phyloP scores from a whole-genome alignment of 2,113 vertebrate species.

The Machaerirhynchus nigripectus region DNA sequence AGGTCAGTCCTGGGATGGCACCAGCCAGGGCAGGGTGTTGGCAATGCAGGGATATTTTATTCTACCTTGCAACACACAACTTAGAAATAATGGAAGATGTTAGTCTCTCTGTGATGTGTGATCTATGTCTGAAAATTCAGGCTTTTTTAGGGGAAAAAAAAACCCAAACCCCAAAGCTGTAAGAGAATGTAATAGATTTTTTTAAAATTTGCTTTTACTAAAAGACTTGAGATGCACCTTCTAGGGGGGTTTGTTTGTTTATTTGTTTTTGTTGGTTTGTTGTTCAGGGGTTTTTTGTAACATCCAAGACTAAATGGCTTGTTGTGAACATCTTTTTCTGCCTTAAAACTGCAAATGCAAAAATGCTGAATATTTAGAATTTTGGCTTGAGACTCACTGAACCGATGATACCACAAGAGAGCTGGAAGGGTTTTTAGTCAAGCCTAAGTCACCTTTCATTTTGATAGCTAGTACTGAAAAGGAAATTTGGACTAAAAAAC shows the following conservation, averaged over 20 bases:
- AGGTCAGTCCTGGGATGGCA: background rate
- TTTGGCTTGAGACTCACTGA: background rate
- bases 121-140: background rate
- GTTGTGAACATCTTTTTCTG: background rate
- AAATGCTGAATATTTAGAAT: background rate
- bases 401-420: background rate
- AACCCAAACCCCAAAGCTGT: background rate
- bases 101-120: background rate
- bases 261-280: background rate
- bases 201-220: background rate
- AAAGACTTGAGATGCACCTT: background rate
- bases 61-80: background rate
- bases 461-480: background rate
- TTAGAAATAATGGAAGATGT: background rate
- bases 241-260: background rate
- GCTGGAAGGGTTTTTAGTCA: background rate
- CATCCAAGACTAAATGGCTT: background rate
- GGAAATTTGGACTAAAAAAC: background rate
- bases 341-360: constrained; percentile 18
- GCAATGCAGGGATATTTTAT: background rate
- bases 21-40: accelerated
- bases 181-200: background rate
- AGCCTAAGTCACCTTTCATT: background rate
- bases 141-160: background rate
- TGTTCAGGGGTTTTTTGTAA: background rate